These are phyloP conservation scores for Phalloptychus januarius DNA, from an alignment of 2,797 vertebrate species.

Conservation along the genomic window DNA sequence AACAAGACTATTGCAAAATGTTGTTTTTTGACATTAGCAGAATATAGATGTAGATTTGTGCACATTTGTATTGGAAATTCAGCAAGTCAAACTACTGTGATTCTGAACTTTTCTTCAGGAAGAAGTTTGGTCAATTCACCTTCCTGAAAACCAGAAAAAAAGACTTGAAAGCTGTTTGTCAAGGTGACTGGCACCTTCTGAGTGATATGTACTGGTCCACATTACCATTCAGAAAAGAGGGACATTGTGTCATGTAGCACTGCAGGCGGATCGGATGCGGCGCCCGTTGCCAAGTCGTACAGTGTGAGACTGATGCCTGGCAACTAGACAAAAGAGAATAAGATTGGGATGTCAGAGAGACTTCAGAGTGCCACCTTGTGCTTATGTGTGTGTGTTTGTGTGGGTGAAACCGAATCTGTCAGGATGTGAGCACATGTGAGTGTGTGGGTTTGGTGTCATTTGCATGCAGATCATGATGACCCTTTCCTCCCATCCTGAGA, in stretches of 20 bases:
- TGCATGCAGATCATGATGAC: conserved; percentile 70
- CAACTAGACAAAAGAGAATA: conserved; percentile 18
- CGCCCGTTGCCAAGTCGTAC: conserved; percentile 37
- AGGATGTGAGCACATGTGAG: conserved; percentile 9
- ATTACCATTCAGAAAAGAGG: conserved; percentile 34
- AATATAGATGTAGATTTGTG: no score
- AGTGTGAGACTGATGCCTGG: conserved; percentile 26
- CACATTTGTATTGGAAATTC: no score
- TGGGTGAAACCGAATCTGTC: background rate
- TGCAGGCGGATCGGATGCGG: conserved; percentile 49
- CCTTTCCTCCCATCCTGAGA: conserved; percentile 66
- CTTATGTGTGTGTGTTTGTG: background rate
- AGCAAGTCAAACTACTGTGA: background rate
- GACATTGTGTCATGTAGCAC: conserved; percentile 48
- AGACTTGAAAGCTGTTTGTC: conserved; percentile 18
- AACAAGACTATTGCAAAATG: no score
- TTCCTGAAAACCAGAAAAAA: conserved; percentile 1
- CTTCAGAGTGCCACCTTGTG: background rate
- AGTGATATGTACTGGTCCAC: conserved; percentile 20
- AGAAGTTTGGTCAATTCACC: background rate
- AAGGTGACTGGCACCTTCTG: conserved; percentile 13
- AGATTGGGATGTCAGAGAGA: background rate
- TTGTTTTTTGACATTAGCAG: no score
- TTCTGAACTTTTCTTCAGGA: background rate
- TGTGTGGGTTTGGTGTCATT: conserved; percentile 47